Evolutionary conservation across 2,113 vertebrate genomes (phyloP), one percentile per base, ranked within the genome.

Genomic region (Zapus hudsonius): DNA sequence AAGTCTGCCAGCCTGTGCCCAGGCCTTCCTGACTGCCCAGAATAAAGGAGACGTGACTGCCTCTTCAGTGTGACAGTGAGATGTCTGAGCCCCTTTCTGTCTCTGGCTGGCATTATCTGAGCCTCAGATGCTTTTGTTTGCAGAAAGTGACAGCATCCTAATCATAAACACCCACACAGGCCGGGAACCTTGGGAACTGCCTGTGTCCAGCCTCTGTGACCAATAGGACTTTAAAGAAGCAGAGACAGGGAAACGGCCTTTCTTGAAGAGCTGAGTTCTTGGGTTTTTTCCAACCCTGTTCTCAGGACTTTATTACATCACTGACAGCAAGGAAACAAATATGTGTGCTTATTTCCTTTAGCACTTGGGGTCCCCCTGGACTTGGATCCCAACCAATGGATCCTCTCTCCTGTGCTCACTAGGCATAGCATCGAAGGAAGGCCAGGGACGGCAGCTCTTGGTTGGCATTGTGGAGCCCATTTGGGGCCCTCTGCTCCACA

Each of bases 281-380:
- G n/a, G n/a, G 38, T 3, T 4, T n/a, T 67, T n/a, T 87, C 10
- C 78, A 80, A 55, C 47, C 42, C 64, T 61, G 82, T 83, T 44
- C 64, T 90, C 42, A 73, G 72, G 90, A 70, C 61, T 96, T 97
- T 96, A 96, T 95, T 95, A 90, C 85, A 40, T 93, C 84, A 94
- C 95, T 67, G 57, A 55, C 80, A 87, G 38, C 73, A 84, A 76
- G 93, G 89, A 81, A 74, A 40, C 61, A 93, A 89, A 75, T 47
- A 89, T 59, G 40, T 38, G 33, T 44, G n/a, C n/a, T 25, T 76
- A 66, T 78, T 59, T 89, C 36, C 29, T 75, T 64, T 40, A 61
- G 27, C 12, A 20, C 27, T 23, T 0, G 2, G 31, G 76, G 42
- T 38, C 67, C 91, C 90, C 52, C 59, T 64, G 13, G 1, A 57